A percentile compares a stretch with the other conserved stretches of the same genome.
These are phyloP conservation scores for Hybos culiciformis DNA, from an alignment of 2,888 invertebrate genomes.

Conservation along the genomic window DNA sequence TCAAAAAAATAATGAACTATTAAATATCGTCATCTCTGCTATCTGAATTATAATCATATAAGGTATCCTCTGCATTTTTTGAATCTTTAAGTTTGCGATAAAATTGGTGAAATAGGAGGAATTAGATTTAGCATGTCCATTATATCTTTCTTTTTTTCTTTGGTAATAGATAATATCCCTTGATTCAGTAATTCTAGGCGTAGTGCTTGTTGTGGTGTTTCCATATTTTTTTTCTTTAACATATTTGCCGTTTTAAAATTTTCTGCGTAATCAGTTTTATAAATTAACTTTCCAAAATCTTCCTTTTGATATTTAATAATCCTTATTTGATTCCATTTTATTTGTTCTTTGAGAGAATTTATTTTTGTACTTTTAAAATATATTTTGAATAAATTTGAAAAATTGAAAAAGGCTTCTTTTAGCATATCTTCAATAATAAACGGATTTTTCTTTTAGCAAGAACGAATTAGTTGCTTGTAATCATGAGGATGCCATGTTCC, in stretches of 20 bases:
- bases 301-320: neutral
- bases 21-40: no score
- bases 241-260: neutral
- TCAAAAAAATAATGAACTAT: no score
- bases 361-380: neutral
- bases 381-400: neutral
- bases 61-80: neutral
- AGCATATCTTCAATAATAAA: neutral
- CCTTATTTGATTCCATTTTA: neutral
- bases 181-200: neutral
- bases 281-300: neutral
- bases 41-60: no score
- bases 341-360: neutral
- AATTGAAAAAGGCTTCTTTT: neutral
- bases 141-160: neutral
- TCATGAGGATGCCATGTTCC: neutral
- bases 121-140: neutral
- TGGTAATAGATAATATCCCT: neutral
- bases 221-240: neutral
- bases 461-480: neutral
- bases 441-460: neutral
- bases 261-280: neutral
- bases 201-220: neutral
- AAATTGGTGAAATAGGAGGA: neutral
- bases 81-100: neutral